Evolutionary conservation across 2,113 vertebrate genomes (phyloP), one percentile per base, ranked within the genome.

Genomic region (Pogona vitticeps): DNA sequence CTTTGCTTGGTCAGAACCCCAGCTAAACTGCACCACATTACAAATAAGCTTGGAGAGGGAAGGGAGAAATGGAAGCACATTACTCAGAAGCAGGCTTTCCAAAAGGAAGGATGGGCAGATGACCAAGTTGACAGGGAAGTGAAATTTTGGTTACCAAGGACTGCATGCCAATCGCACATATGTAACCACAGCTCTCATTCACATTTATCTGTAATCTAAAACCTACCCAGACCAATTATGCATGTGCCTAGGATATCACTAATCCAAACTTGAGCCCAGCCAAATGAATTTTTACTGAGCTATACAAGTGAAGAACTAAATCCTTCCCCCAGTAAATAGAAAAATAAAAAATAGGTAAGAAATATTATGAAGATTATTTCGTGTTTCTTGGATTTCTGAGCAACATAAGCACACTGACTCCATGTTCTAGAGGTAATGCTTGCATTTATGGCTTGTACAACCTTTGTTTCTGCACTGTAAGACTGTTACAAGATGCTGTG

Each of bases 401-500:
- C 56, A 70, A 42, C n/a, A 67, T 88, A 76, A 1, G 58, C 20
- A 78, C 38, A 58, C 2, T 81, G 31, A 33, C 21, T 71, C 17
- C 1, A 58, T 87, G 75, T 86, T 90, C 82, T 65, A 26, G 67
- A 71, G 83, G 87, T 79, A 91, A 67, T 76, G 40, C 38, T 76
- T 40, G 76, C 36, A 52, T 76, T 82, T 76, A 65, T 10, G 15
- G 28, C 56, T 83, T 15, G 3, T 91, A 61, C 70, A 88, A 36
- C 75, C 56, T 71, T 42, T 86, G 75, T 31, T 83, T 83, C 23
- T 56, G 78, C 76, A 88, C 85, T 77, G 88, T 65, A 3, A 89
- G 83, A 52, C n/a, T 86, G 88, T 91, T 89, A 75, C 84, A 83
- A 92, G 80, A 80, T 92, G 87, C 3, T 81, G 59, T 31, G 40